Conservation (phyloP, 2,797 vertebrate genomes). For the Falco concolor region DNA sequence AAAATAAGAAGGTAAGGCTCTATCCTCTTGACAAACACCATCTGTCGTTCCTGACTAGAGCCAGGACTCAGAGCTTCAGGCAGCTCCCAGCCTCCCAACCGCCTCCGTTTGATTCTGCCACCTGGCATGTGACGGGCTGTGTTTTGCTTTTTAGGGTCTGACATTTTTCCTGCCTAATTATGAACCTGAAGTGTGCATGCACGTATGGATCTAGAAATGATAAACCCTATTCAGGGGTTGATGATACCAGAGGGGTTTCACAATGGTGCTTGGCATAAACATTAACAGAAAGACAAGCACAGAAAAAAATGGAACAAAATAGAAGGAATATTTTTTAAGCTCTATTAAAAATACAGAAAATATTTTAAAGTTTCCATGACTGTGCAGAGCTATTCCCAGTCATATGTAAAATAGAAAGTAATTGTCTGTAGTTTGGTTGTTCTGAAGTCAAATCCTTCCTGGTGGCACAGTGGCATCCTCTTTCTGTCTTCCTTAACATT, state of each 20-base stretch:
- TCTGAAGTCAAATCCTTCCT: neutral
- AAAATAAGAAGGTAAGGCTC: constrained; percentile 25
- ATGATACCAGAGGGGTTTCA: neutral
- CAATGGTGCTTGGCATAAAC: neutral
- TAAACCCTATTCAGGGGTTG: neutral
- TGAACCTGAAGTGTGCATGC: neutral
- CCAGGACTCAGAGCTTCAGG: neutral
- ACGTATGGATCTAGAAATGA: neutral
- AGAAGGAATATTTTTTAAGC: neutral
- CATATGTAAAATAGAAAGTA: neutral
- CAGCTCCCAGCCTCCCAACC: neutral
- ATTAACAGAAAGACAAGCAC: neutral
- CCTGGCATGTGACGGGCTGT: neutral
- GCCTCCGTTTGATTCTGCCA: neutral
- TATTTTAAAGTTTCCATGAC: neutral
- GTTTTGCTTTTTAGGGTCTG: neutral
- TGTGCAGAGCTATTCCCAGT: neutral
- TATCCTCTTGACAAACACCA: constrained; percentile 35
- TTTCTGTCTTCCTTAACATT: neutral
- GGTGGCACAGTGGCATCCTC: fast-evolving
- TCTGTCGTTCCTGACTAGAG: neutral
- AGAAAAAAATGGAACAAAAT: neutral
- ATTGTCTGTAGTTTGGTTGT: neutral
- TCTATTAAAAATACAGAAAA: neutral
- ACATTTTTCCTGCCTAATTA: neutral